These are phyloP conservation scores for Craseonycteris thonglongyai DNA, from an alignment of 2,113 vertebrate genomes.

Conservation along the genomic window DNA sequence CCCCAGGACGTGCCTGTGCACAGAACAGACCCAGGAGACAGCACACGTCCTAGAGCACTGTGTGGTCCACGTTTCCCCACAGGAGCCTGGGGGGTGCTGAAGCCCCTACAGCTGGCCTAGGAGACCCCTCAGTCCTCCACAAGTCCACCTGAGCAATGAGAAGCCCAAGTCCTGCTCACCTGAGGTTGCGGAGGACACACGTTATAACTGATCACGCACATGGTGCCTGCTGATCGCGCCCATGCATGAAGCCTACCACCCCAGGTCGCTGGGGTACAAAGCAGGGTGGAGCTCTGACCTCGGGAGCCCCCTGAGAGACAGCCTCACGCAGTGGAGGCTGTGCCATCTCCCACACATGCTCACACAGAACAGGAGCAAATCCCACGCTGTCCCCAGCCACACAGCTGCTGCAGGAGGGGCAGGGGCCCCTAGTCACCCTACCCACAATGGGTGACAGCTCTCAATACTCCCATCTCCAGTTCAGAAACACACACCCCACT, in stretches of 20 bases:
- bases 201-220: neutral
- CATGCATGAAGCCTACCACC: neutral
- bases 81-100: accelerated
- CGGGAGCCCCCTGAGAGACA: neutral
- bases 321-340: neutral
- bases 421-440: neutral
- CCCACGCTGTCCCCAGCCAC: neutral
- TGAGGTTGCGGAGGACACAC: neutral
- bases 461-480: neutral
- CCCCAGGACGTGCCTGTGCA: neutral
- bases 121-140: neutral
- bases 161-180: neutral
- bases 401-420: neutral
- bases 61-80: accelerated
- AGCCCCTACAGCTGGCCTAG: neutral
- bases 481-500: neutral
- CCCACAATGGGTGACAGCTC: neutral
- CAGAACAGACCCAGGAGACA: neutral
- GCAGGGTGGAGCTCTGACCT: neutral
- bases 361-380: neutral
- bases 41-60: neutral
- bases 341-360: no score
- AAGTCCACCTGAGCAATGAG: neutral
- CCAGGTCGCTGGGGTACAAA: no score
- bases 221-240: neutral